Base-by-base conservation (phyloP, 2,797 vertebrate genomes). In the Poecilia picta region DNA sequence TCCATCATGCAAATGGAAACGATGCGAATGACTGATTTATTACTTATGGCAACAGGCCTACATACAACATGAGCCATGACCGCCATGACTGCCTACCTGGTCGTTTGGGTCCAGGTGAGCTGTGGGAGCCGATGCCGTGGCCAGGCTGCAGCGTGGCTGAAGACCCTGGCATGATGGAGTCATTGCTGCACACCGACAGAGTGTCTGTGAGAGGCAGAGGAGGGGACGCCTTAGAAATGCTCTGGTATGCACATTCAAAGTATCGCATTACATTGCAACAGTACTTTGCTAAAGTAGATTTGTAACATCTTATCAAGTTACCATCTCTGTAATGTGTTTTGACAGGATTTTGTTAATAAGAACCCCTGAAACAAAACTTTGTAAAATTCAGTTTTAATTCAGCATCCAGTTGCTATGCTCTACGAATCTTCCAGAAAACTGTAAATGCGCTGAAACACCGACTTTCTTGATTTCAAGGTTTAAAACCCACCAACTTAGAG, bases 71-170 rank as follows among this genome's bases (percentile, higher is more conserved):
- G 11, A 70, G 11, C 39, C 43, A n/a, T 3, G 5, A n/a, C 16
- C 25, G 43, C 41, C 23, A n/a, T 8, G 66, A 70, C 25, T 15
- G 0, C 70, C 1, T 85, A 95, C 94, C 94, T 88, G 98, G 98
- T 41, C 98, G 95, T 81, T 99, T 99, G 76, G 98, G 98, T 2
- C 98, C 98, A 0, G 98, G 98, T 0, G 98, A 99, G 82, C 97
- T 97, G 92, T 99, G 98, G 1, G 97, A 97, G 71, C 97, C 96
- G 0, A 97, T 96, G 92, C 97, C 96, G 74, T 99, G 98, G 39
- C 95, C 95, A 0, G 97, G 97, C 85, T 98, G 98, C 2, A 99
- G 96, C 0, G 98, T 98, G 0, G 97, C 97, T 1, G 98, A 97
- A 0, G 98, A 98, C 28, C 98, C 98, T 0, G 98, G 98, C 81